Evolutionary conservation across 2,113 vertebrate species (phyloP).

Genomic region (Megaceryle torquata): DNA sequence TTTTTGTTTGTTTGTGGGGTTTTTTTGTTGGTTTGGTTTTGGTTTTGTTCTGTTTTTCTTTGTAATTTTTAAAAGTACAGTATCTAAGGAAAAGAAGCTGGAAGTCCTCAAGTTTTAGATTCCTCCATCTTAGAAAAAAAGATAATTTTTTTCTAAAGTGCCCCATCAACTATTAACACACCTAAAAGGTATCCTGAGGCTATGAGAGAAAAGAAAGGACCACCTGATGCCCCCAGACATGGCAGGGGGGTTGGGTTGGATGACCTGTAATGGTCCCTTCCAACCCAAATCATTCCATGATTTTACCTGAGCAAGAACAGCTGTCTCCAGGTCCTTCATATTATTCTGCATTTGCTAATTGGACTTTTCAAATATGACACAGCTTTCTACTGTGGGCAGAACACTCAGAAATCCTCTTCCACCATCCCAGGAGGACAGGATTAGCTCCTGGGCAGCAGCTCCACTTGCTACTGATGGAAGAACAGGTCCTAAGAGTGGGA

Average conservation of each 20-base stretch:
- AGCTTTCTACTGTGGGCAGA: neutral
- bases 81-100: neutral
- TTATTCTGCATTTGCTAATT: neutral
- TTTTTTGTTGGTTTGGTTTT: too few species aligned
- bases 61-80: neutral
- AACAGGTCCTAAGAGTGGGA: neutral
- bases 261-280: neutral
- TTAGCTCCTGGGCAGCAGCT: neutral
- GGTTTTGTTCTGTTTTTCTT: neutral
- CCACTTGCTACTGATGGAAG: neutral
- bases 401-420: neutral
- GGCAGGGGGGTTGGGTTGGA: neutral
- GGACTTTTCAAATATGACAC: fast-evolving
- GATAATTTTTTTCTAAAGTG: neutral
- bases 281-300: neutral
- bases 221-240: too few species aligned
- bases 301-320: neutral
- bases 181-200: neutral
- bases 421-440: neutral
- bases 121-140: neutral
- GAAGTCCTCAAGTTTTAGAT: neutral
- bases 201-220: neutral
- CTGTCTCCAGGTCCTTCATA: neutral
- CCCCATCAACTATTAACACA: neutral
- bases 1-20: too few species aligned